These are phyloP conservation scores for Hanleya hanleyi DNA, from an alignment of 2,888 invertebrate species.

Conservation along the genomic window DNA sequence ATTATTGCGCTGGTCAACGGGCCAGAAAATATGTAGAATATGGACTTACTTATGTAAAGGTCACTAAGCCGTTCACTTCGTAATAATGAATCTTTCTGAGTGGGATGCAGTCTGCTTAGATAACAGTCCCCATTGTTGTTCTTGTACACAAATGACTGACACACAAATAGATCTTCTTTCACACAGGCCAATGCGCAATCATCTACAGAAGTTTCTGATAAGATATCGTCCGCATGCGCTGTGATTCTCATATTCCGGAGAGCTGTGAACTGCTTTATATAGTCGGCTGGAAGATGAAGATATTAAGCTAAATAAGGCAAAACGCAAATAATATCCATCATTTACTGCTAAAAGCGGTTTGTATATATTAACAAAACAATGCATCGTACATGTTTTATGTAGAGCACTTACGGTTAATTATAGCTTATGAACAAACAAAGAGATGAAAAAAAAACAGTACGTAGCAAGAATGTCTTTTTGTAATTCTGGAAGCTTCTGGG, in stretches of 20 bases:
- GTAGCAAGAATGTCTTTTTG: no score
- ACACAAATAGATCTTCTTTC: background rate
- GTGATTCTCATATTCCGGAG: background rate
- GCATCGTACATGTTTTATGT: background rate
- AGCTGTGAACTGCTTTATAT: background rate
- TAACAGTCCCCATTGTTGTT: background rate
- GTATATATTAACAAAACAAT: background rate
- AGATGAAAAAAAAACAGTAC: no score
- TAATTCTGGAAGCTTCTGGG: no score
- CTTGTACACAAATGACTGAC: constrained; percentile 1
- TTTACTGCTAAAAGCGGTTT: background rate
- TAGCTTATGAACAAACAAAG: background rate
- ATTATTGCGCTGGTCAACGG: no score
- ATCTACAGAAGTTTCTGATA: background rate
- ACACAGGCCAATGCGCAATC: background rate
- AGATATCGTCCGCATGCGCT: background rate
- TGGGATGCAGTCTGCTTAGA: background rate
- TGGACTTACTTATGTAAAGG: background rate
- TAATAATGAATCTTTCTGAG: background rate
- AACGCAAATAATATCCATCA: background rate
- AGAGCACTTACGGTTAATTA: background rate
- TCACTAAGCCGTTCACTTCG: background rate
- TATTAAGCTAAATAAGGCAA: background rate
- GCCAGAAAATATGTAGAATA: background rate
- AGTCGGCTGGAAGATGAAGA: background rate